A percentile compares a stretch with the other conserved stretches of the same genome.
phyloP scores from a whole-genome alignment of 2,797 vertebrate genomes.

The Amniataba percoides region DNA sequence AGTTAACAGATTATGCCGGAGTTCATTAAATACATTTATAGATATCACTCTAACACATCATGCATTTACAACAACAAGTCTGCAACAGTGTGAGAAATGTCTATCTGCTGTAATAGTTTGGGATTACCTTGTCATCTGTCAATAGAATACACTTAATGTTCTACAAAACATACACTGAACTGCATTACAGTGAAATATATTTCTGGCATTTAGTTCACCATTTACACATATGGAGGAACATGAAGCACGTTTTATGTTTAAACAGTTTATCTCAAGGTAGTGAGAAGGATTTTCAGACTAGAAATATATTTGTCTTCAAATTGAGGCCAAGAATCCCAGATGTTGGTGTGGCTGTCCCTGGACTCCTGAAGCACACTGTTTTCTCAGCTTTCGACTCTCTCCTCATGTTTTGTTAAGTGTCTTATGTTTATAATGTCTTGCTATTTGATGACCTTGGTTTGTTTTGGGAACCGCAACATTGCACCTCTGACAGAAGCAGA shows the following conservation, averaged over 20 bases:
- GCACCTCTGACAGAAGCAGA: conserved; percentile 23
- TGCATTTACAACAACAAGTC: conserved; percentile 18
- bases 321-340: conserved; percentile 37
- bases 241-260: too few relatives aligned
- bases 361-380: conserved; percentile 52
- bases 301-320: conserved; percentile 19
- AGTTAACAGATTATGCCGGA: conserved; percentile 13
- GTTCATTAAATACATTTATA: conserved; percentile 10
- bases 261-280: conserved; percentile 24
- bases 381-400: conserved; percentile 31
- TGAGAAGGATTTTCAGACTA: conserved; percentile 10
- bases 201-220: not conserved
- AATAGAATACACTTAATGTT: not conserved
- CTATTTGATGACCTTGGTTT: conserved; percentile 60
- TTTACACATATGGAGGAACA: not conserved
- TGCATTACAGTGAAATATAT: not conserved
- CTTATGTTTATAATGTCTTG: conserved; percentile 33
- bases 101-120: not conserved
- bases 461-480: conserved; percentile 64
- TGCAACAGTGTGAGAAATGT: conserved; percentile 24
- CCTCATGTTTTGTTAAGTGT: conserved; percentile 42
- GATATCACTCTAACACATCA: conserved; percentile 18
- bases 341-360: conserved; percentile 68
- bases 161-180: not conserved
- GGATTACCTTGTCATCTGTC: not conserved